phyloP scores from a whole-genome alignment of 2,797 vertebrate genomes.

The Micrastur ruficollis region DNA sequence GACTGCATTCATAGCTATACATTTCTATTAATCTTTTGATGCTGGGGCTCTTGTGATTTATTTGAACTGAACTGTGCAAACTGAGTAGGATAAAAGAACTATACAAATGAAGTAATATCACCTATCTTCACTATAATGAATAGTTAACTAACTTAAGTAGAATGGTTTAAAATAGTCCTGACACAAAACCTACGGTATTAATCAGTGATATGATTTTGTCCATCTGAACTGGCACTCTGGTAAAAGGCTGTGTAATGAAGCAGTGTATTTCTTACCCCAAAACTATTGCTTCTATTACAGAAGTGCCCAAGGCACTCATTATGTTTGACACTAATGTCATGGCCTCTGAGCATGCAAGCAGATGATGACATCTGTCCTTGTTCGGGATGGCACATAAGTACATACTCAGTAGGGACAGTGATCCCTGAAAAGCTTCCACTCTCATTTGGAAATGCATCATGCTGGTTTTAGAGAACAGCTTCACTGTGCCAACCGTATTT shows the following conservation, averaged over 20 bases:
- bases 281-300: background rate
- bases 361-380: background rate
- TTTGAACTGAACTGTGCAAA: background rate
- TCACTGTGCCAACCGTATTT: background rate
- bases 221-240: background rate
- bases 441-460: background rate
- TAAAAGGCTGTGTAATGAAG: background rate
- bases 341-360: background rate
- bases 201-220: background rate
- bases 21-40: background rate
- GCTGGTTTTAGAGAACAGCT: background rate
- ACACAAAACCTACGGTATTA: background rate
- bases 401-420: background rate
- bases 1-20: background rate
- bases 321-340: background rate
- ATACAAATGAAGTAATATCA: background rate
- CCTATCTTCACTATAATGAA: background rate
- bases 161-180: background rate
- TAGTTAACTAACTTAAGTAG: background rate
- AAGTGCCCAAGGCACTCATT: background rate
- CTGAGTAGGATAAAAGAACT: background rate
- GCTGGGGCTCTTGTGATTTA: background rate
- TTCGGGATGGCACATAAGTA: background rate
- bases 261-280: background rate
- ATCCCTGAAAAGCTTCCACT: background rate